A percentile compares a stretch with the other conserved stretches of the same genome.
Conservation (phyloP, 2,797 vertebrate genomes). For the Epinephelus awoara region DNA sequence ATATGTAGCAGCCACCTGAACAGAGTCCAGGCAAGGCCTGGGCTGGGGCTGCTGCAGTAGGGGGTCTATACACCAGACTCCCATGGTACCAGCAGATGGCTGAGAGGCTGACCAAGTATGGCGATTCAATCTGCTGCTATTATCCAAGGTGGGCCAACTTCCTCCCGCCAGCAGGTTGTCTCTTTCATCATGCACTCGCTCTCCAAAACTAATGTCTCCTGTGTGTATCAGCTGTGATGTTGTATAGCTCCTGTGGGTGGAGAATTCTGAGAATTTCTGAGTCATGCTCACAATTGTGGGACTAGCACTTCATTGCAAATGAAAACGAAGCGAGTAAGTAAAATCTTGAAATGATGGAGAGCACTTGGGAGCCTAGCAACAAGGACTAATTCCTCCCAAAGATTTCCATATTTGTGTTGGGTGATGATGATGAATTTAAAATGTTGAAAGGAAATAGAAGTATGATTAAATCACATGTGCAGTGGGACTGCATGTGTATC, state of each 20-base stretch:
- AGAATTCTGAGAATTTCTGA: slow-evolving; percentile 30
- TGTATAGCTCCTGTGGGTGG: slow-evolving; percentile 21
- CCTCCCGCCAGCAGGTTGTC: slow-evolving; percentile 63
- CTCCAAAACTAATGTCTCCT: slow-evolving; percentile 50
- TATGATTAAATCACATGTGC: slow-evolving; percentile 13
- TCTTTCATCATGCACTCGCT: slow-evolving; percentile 53
- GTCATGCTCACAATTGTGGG: slow-evolving; percentile 15
- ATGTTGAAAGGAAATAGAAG: slow-evolving; percentile 23
- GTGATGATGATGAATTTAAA: slow-evolving; percentile 20
- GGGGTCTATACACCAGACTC: slow-evolving; percentile 63
- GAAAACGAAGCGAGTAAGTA: slow-evolving; percentile 39
- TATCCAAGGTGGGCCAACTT: slow-evolving; percentile 80
- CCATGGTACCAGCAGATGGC: slow-evolving; percentile 81
- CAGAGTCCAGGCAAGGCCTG: slow-evolving; percentile 52
- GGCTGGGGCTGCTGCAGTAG: slow-evolving; percentile 36
- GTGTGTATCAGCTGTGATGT: slow-evolving; percentile 39
- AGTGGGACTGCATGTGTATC: neutral
- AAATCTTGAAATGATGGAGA: slow-evolving; percentile 27
- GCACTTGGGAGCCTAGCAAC: slow-evolving; percentile 42
- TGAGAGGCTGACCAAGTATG: slow-evolving; percentile 75
- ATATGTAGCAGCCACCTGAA: slow-evolving; percentile 72
- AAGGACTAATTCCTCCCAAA: slow-evolving; percentile 23
- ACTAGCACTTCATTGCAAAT: slow-evolving; percentile 42
- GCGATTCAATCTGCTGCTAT: slow-evolving; percentile 81
- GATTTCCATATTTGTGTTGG: slow-evolving; percentile 25